Percentiles rank a stretch among this genome's conserved stretches.
phyloP scores from a whole-genome alignment of 2,113 vertebrate genomes.

The Silurus meridionalis region DNA sequence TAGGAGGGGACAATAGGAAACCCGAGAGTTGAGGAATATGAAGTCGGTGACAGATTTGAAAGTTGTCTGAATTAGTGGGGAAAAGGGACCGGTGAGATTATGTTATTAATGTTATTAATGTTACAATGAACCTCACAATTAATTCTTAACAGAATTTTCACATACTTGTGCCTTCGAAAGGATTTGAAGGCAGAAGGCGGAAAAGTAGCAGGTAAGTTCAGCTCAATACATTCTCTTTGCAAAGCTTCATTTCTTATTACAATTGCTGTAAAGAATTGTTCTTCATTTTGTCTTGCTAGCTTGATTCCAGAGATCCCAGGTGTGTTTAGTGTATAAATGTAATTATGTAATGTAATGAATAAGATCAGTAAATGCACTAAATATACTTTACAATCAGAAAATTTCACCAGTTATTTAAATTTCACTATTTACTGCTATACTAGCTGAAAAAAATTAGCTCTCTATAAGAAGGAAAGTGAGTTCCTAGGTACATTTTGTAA shows the following conservation, averaged over 20 bases:
- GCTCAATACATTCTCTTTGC: not conserved
- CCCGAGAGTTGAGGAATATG: not conserved
- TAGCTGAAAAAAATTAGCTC: not conserved
- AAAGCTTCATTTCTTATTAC: not conserved
- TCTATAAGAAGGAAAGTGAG: not conserved
- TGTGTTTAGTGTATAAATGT: not conserved
- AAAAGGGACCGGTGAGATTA: not conserved
- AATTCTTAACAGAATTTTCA: not conserved
- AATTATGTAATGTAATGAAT: not conserved
- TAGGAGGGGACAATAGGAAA: conserved; percentile 30
- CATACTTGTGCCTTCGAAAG: not conserved
- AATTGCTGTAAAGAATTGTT: not conserved
- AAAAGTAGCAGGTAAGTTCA: conserved; percentile 14
- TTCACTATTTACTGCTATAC: not conserved
- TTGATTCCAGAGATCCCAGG: not conserved
- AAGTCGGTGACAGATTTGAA: not conserved
- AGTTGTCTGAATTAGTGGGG: not conserved
- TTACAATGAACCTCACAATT: not conserved
- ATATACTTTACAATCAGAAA: not conserved
- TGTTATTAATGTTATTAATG: not conserved
- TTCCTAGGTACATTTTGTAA: no score
- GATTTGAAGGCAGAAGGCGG: not conserved
- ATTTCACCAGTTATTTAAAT: not conserved
- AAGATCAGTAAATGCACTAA: not conserved
- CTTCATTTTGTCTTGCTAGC: not conserved